Evolutionary conservation across 2,888 invertebrate species (phyloP), one percentile per base, ranked within the genome.

Genomic region (Yponomeuta sedellus): DNA sequence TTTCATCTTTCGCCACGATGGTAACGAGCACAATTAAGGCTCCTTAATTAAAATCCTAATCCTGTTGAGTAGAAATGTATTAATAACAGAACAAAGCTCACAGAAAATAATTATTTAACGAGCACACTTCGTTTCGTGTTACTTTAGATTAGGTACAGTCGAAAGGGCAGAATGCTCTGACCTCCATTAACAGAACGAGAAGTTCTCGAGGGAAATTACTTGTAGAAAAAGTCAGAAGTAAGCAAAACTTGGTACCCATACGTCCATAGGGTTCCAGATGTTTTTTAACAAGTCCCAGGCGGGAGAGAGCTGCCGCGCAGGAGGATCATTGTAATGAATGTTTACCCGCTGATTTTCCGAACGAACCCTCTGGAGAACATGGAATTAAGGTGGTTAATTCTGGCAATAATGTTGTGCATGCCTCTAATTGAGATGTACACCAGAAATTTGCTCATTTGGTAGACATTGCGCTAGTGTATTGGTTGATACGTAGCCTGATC

Each of bases 191-290:
- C 66, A 66, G 65, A 62, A 63, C 66, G 66, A 63, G 40, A 64
- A 64, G 66, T 63, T 64, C 68, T 66, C 68, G 5, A 11, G 68
- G 67, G 68, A 69, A 69, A 69, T 69, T 67, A 69, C 67, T 64
- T 59, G 64, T 56, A 66, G 62, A 67, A 67, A 67, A 66, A 66
- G 68, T 68, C 62, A 10, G 39, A 39, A 62, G 62, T 62, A 52
- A 52, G 28, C 39, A 6, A 22, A 62, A 62, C n/a, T 62, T 62
- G 44, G 44, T 39, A 10, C 20, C 12, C 10, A 34, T 34, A n/a
- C 34, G 59, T 20, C 59, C 59, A 22, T 59, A 59, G 12, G 59
- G 16, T 62, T 62, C 16, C 39, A 19, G 19, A 62, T 34, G 62
- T 62, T 39, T 62, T 40, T 62, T 62, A 34, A n/a, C 62, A 5